A percentile compares a stretch with the other conserved stretches of the same genome.
phyloP scores from a whole-genome alignment of 1,140 invertebrate genomes.

The Temnothorax longispinosus region DNA sequence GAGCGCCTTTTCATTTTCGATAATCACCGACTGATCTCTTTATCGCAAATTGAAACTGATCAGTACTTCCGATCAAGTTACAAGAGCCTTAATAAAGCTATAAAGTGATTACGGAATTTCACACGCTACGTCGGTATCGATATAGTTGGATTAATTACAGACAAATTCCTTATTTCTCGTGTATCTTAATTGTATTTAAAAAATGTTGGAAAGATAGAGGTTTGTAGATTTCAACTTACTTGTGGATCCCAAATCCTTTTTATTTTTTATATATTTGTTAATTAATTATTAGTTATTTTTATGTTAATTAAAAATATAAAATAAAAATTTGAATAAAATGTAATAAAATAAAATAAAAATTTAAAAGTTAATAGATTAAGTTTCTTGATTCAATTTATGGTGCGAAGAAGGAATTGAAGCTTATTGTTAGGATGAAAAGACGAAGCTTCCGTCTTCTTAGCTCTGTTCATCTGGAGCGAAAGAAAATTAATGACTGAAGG shows the following conservation, averaged over 20 bases:
- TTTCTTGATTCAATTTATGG: neutral
- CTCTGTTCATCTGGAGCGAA: slow-evolving; percentile 32
- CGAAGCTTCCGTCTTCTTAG: slow-evolving; percentile 11
- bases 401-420: neutral
- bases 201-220: neutral
- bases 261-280: neutral
- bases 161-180: neutral
- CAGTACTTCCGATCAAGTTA: neutral
- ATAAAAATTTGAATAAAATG: neutral
- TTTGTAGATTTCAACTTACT: neutral
- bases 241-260: neutral
- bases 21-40: neutral
- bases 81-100: neutral
- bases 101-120: neutral
- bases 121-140: neutral
- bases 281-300: neutral
- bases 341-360: neutral
- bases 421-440: no score
- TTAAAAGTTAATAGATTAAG: neutral
- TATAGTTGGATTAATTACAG: neutral
- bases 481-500: slow-evolving; percentile 23
- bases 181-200: neutral
- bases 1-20: neutral
- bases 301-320: neutral
- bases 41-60: neutral